Evolutionary conservation across 2,113 vertebrate genomes (phyloP), one percentile per base, ranked within the genome.

Genomic region (Nerophis lumbriciformis): DNA sequence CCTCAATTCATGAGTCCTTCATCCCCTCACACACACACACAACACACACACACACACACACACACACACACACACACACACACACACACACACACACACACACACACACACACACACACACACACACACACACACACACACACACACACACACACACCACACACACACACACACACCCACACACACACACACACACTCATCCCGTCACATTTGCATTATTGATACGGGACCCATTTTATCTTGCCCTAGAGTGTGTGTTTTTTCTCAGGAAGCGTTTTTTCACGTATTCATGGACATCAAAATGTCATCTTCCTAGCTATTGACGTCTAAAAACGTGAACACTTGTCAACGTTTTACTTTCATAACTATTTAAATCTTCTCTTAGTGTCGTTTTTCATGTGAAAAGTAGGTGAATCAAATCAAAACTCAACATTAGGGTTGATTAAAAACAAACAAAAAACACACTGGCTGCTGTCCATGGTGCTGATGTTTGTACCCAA

Each of bases 1-100:
- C 85, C 80, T 82, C 66, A 65, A 86, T 89, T 80, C 71, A 69
- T 59, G 75, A 83, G 82, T 81, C 82, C 78, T 72, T 59, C 67
- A 61, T 54, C 48, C 78, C 75, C 62, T 66, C 45, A 1, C 54
- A 48, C 61, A 76, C 59, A 50, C 51, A 65, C 69, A 54, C 50
- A 82, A 82, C 39, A 8, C 39, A 42, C 39, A 42, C 39, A 42
- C 39, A 42, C 39, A 8, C 39, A 42, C 39, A 42, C 39, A 42
- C 7, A 45, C 10, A 11, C 42, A 39, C 38, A 39, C 38, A 47
- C 61, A 76, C 59, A 50, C 28, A 63, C 66, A 54, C 51, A 82
- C 54, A 48, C 61, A 76, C 59, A 50, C 51, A 65, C 69, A 54
- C 50, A 82, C 39, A 8, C 39, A 42, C 39, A 42, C 39, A 42